Evolutionary conservation across 1,140 invertebrate species (phyloP), one percentile per base, ranked within the genome.

Genomic region (Formica selysi): DNA sequence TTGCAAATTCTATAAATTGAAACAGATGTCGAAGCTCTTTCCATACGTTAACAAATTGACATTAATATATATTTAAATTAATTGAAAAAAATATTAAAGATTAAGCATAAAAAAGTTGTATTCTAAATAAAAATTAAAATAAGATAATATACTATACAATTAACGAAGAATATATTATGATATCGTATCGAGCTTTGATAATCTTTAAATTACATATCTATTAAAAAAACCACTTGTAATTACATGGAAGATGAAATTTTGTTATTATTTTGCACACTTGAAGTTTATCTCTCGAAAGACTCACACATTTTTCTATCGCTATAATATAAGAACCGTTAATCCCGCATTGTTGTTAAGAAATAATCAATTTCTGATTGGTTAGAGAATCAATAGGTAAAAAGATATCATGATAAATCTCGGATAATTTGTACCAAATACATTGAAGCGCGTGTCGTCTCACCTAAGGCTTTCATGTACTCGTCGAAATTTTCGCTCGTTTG

Each of bases 401-500:
- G 13, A 26, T 13, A 16, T 74, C 26, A 16, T n/a, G 6, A 4
- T 61, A 29, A 10, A n/a, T 51, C 1, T 51, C 48, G 48, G 48
- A 64, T 41, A 65, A 26, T 61, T 3, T 36, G 13, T 65, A 67
- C 10, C 11, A n/a, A 4, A 38, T 38, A 1, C 19, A 16, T 65
- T 13, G 3, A 22, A 41, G 19, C 16, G 19, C 22, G 13, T 61
- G 26, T 51, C 79, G 41, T 96, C 97, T 97, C 92, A 98, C 98
- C 97, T 62, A 98, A 93, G 54, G 96, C 96, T 95, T 98, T 98
- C 97, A 98, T 97, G 94, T 97, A 98, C 67, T 98, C 98, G 89
- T 98, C 98, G 93, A 98, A 98, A 91, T 98, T 98, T 74, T 98
- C 97, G 79, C 97, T 97, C 57, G 95, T 95, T 68, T 94, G 92